Base-by-base conservation (phyloP, 2,888 invertebrate genomes). In the Drosophila neotestacea region DNA sequence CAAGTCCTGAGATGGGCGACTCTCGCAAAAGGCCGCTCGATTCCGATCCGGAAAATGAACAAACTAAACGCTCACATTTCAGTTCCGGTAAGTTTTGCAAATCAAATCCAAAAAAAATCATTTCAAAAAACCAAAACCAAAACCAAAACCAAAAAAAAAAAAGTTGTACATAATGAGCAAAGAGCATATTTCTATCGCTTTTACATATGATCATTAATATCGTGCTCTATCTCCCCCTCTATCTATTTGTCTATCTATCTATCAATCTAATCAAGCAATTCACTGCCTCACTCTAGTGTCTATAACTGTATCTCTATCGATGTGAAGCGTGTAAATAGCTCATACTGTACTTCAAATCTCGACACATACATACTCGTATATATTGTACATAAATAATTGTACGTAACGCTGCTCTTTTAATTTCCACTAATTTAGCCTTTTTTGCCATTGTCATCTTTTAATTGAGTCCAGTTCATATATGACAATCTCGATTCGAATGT, bases 1-100 rank as follows among this genome's bases (percentile, higher is more conserved):
- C 97, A 93, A 97, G 97, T 94, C 97, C 97, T 94, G 97, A 97
- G 95, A 96, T 96, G 93, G 93, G 92, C 85, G 97, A 97, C 94
- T 97, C 97, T 93, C 95, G 97, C 94, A 97, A 97, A 94, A 95
- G 97, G 93, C 97, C 97, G 90, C 95, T 96, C 92, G 97, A 97
- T 94, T 90, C 92, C 85, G 97, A 97, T 94, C 95, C 95, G 90
- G 97, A 97, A 94, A 96, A 96, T 94, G 96, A 96, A 92, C 95
- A 96, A 93, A 96, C 96, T 91, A 97, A 97, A 94, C 95, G 97
- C 93, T 97, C 97, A 92, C 97, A 97, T 94, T 97, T 97, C 94
- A 96, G 96, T 93, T 95, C 96, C 95, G 97, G 97, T 97, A 95
- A 95, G 94, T 91, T 87, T 78, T 84, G 75, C 79, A 85, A 85